A percentile compares a stretch with the other conserved stretches of the same genome.
Conservation (phyloP, 2,888 invertebrate genomes). For the Yponomeuta malinellus region DNA sequence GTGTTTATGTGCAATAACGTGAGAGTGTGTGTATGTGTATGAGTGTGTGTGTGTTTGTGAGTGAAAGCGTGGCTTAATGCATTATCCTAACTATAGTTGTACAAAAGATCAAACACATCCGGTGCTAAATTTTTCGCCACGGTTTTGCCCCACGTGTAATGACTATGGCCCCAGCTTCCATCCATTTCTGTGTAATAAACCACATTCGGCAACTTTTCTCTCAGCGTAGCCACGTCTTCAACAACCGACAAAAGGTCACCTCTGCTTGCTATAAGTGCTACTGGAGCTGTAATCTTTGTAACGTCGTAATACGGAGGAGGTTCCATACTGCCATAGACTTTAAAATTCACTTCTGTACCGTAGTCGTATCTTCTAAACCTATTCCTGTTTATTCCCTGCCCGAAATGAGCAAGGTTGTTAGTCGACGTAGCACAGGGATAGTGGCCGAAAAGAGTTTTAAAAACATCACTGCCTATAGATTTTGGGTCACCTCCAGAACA, state of each 20-base stretch:
- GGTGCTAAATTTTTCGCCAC: slow-evolving; percentile 18
- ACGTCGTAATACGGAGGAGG: slow-evolving; percentile 82
- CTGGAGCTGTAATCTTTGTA: slow-evolving; percentile 77
- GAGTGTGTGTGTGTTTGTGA: too few species aligned
- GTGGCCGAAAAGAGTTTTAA: slow-evolving; percentile 83
- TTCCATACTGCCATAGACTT: slow-evolving; percentile 69
- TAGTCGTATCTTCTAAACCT: slow-evolving; percentile 83
- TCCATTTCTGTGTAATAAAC: slow-evolving; percentile 77
- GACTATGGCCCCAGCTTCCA: slow-evolving; percentile 61
- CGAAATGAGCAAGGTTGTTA: slow-evolving; percentile 82
- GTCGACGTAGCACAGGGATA: slow-evolving; percentile 85
- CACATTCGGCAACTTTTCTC: slow-evolving; percentile 68
- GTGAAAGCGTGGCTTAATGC: too few species aligned
- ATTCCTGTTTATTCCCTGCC: slow-evolving; percentile 75
- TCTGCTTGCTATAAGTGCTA: slow-evolving; percentile 79
- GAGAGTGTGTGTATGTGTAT: too few species aligned
- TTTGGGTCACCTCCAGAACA: not conserved
- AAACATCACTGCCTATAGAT: slow-evolving; percentile 80
- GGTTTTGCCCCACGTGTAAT: slow-evolving; percentile 49
- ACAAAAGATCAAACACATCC: not conserved
- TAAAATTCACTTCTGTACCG: slow-evolving; percentile 75
- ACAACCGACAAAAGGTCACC: slow-evolving; percentile 85
- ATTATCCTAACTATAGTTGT: not conserved
- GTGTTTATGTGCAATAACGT: too few species aligned
- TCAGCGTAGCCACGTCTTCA: slow-evolving; percentile 76